phyloP scores from a whole-genome alignment of 2,888 invertebrate genomes.

The Polymixis lichenea region DNA sequence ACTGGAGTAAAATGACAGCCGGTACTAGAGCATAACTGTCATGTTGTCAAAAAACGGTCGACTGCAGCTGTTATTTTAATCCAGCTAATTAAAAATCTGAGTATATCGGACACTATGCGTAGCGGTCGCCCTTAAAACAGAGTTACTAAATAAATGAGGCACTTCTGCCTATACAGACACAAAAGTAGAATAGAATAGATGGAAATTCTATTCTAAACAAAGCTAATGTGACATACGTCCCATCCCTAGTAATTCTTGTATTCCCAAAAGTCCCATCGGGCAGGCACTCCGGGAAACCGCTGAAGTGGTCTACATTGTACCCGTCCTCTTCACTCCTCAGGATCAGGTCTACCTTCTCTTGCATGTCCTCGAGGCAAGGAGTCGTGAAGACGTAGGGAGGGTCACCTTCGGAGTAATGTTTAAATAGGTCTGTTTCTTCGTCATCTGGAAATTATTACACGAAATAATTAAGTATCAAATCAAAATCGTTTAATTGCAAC shows the following conservation, averaged over 20 bases:
- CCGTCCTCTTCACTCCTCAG: slow-evolving; percentile 77
- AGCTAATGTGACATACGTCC: too few relatives aligned
- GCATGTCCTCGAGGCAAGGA: slow-evolving; percentile 77
- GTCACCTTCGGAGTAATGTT: slow-evolving; percentile 71
- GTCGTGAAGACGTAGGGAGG: slow-evolving; percentile 82
- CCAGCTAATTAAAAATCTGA: too few relatives aligned
- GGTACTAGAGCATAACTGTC: too few relatives aligned
- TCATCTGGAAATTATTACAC: slow-evolving; percentile 73
- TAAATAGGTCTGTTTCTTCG: slow-evolving; percentile 76
- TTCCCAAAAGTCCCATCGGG: slow-evolving; percentile 84
- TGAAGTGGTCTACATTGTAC: slow-evolving; percentile 79
- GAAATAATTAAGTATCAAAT: neutral
- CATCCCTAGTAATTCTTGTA: slow-evolving; percentile 69
- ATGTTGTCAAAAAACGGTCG: too few relatives aligned
- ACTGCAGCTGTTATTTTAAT: too few relatives aligned
- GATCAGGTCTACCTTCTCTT: slow-evolving; percentile 70
- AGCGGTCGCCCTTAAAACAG: too few relatives aligned
- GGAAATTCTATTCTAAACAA: too few relatives aligned
- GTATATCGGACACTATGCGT: too few relatives aligned
- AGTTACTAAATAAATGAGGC: too few relatives aligned
- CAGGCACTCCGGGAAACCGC: slow-evolving; percentile 73
- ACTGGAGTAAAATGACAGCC: too few relatives aligned
- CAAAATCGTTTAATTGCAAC: neutral
- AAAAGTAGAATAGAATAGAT: too few relatives aligned
- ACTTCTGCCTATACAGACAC: too few relatives aligned